Percentiles rank a stretch among this genome's conserved stretches.
phyloP scores from a whole-genome alignment of 1,140 invertebrate species.

The Drosophila rufa region DNA sequence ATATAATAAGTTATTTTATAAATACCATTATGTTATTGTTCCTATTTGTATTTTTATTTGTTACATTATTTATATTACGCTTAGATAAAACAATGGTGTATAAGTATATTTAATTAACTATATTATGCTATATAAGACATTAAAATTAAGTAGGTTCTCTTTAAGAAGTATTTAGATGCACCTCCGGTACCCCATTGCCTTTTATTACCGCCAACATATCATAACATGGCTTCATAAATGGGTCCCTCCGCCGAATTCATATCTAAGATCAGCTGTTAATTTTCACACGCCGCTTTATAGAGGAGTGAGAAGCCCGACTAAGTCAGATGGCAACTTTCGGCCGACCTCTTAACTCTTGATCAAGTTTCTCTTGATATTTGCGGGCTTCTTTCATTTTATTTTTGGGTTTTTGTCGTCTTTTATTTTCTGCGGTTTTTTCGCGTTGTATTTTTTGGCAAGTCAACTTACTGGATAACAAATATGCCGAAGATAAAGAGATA shows the following conservation, averaged over 20 bases:
- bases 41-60: too few species aligned
- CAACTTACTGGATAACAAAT: slow-evolving; percentile 68
- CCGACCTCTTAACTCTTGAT: slow-evolving; percentile 72
- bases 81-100: too few species aligned
- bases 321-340: slow-evolving; percentile 54
- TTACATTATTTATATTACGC: too few species aligned
- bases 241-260: slow-evolving; percentile 8
- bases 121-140: neutral
- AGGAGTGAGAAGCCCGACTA: slow-evolving; percentile 56
- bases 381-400: slow-evolving; percentile 64
- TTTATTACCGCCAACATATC: neutral
- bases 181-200: neutral
- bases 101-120: neutral
- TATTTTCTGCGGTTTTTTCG: slow-evolving; percentile 39
- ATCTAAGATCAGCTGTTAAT: slow-evolving; percentile 56
- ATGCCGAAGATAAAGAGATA: slow-evolving; percentile 50
- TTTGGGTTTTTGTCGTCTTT: slow-evolving; percentile 32
- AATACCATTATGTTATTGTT: too few species aligned
- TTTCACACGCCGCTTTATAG: slow-evolving; percentile 63
- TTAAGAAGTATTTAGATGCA: neutral
- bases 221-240: slow-evolving; percentile 1
- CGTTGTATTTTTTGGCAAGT: slow-evolving; percentile 60
- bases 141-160: neutral
- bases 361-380: slow-evolving; percentile 72
- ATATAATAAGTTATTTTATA: too few species aligned